These are phyloP conservation scores for Acrocyrtus sp. DNA, from an alignment of 2,888 invertebrate genomes.

Conservation along the genomic window DNA sequence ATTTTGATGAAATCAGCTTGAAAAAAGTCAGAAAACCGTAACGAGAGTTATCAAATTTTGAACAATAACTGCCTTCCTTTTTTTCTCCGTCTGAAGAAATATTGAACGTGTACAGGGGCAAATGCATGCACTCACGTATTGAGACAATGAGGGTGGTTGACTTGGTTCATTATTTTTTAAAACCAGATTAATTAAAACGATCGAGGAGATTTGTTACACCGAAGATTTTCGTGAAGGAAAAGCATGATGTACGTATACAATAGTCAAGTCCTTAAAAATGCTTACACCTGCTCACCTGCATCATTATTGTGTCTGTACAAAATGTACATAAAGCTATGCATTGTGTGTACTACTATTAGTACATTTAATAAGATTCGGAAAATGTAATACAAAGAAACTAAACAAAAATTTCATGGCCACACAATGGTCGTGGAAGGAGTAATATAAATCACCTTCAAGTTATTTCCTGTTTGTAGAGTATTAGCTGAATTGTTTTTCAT, in stretches of 20 bases:
- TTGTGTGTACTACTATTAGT: background rate
- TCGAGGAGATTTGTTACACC: background rate
- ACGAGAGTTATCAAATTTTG: conserved; percentile 9
- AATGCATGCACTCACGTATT: no score
- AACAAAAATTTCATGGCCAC: no score
- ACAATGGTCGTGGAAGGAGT: no score
- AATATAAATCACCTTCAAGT: no score
- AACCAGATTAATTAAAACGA: conserved; percentile 10
- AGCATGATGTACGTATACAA: background rate
- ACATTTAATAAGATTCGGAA: no score
- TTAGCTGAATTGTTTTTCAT: no score
- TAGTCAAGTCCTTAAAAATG: no score
- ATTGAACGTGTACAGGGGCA: no score
- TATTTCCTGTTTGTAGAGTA: no score
- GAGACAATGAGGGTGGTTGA: conserved; percentile 16
- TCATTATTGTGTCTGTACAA: background rate
- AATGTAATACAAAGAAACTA: no score
- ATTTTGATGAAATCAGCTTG: background rate
- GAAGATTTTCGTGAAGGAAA: background rate
- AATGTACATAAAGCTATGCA: background rate
- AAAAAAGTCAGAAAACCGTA: conserved; percentile 22
- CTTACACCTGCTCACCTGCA: background rate
- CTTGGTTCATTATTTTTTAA: conserved; percentile 20
- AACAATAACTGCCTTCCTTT: background rate
- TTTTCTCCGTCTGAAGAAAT: conserved; percentile 4